These are phyloP conservation scores for Stenopsyche tienmushanensis DNA, from an alignment of 1,140 invertebrate species.

Conservation along the genomic window DNA sequence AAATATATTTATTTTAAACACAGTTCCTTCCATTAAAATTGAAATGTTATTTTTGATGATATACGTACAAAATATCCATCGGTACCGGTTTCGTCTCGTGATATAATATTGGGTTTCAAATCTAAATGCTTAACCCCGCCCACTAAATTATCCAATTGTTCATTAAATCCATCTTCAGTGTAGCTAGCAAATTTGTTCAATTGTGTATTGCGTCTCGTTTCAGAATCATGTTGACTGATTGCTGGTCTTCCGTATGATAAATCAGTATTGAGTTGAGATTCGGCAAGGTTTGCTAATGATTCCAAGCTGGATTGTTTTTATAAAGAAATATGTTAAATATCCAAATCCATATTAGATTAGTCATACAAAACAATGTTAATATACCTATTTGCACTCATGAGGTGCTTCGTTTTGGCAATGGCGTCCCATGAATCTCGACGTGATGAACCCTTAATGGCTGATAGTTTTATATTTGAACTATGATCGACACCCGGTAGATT, in stretches of 20 bases:
- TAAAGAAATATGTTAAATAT: background rate
- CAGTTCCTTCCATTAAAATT: background rate
- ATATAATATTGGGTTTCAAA: slow-evolving; percentile 10
- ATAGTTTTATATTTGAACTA: slow-evolving; percentile 68
- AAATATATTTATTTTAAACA: background rate
- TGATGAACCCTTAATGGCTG: slow-evolving; percentile 63
- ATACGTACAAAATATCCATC: slow-evolving; percentile 15
- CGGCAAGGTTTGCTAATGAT: slow-evolving; percentile 66
- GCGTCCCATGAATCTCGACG: slow-evolving; percentile 79
- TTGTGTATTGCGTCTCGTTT: slow-evolving; percentile 61
- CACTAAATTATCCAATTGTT: slow-evolving; percentile 49
- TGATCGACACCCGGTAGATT: slow-evolving; percentile 63
- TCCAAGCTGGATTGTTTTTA: slow-evolving; percentile 50
- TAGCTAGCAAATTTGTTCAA: slow-evolving; percentile 56
- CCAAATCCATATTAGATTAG: background rate
- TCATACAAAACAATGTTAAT: background rate
- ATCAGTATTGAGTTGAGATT: slow-evolving; percentile 56
- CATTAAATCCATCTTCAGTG: slow-evolving; percentile 51
- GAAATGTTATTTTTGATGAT: background rate
- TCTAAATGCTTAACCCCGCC: slow-evolving; percentile 43
- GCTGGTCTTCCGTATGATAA: slow-evolving; percentile 45
- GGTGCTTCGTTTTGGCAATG: slow-evolving; percentile 74
- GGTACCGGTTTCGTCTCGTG: slow-evolving; percentile 15
- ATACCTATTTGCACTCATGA: slow-evolving; percentile 57
- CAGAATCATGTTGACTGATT: slow-evolving; percentile 53